phyloP scores from a whole-genome alignment of 2,888 invertebrate species.

The Polia nebulosa region DNA sequence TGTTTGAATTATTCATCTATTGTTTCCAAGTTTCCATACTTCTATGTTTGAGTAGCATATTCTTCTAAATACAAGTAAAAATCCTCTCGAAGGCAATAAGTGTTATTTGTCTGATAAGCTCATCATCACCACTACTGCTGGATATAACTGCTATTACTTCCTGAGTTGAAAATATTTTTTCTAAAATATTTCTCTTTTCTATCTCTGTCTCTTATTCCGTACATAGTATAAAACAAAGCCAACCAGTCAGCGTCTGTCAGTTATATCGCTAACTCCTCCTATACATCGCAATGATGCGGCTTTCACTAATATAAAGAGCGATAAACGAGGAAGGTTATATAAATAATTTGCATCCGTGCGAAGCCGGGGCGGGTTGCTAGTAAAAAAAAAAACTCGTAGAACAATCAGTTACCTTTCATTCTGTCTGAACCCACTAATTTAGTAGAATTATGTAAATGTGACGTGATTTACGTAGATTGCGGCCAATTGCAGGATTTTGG shows the following conservation, averaged over 20 bases:
- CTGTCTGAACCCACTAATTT: constrained; percentile 41
- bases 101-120: constrained; percentile 21
- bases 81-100: constrained; percentile 32
- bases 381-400: constrained; percentile 7
- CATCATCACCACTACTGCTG: not conserved
- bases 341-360: too few species aligned
- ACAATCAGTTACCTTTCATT: constrained; percentile 21
- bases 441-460: constrained; percentile 64
- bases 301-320: too few species aligned
- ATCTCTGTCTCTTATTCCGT: too few species aligned
- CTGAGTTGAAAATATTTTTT: not conserved
- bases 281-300: too few species aligned
- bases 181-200: too few species aligned
- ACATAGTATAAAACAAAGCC: too few species aligned
- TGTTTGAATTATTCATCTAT: constrained; percentile 81
- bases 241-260: too few species aligned
- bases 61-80: constrained; percentile 55
- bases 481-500: constrained; percentile 39
- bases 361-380: too few species aligned
- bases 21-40: constrained; percentile 73
- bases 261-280: too few species aligned
- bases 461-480: constrained; percentile 63
- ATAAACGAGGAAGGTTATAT: too few species aligned
- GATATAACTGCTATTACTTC: not conserved
- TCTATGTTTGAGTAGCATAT: constrained; percentile 63